Evolutionary conservation across 2,888 invertebrate species (phyloP).

Genomic region (Epicampocera succincta): DNA sequence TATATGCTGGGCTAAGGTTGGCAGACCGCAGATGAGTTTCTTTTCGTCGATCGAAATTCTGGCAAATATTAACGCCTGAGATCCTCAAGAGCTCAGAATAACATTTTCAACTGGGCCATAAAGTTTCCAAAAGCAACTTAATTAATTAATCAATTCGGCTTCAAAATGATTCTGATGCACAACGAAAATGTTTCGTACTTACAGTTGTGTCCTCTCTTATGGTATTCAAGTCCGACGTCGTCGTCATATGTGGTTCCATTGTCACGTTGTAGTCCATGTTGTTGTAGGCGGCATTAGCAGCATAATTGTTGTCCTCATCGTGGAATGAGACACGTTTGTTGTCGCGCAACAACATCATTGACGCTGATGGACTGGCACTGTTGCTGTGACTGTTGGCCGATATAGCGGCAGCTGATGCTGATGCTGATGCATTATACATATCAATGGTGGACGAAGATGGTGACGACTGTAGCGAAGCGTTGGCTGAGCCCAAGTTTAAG

Average conservation of each 20-base stretch:
- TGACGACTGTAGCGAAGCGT: conserved; percentile 57
- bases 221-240: conserved; percentile 79
- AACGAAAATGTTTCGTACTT: conserved; percentile 80
- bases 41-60: no score
- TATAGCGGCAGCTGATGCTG: conserved; percentile 1
- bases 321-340: conserved; percentile 90
- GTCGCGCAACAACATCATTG: conserved; percentile 76
- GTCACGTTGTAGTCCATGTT: conserved; percentile 72
- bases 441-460: conserved; percentile 66
- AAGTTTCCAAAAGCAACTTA: neutral
- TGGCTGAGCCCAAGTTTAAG: conserved; percentile 65
- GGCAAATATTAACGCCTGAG: no score
- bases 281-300: conserved; percentile 62
- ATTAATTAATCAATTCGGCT: no score
- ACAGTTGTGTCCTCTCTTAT: conserved; percentile 92
- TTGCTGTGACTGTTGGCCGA: conserved; percentile 64
- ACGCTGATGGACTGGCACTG: conserved; percentile 62
- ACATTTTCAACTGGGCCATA: no score
- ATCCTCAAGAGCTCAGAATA: no score
- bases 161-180: neutral
- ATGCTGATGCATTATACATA: conserved; percentile 44
- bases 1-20: no score
- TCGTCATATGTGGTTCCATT: conserved; percentile 77
- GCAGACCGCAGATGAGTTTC: no score
- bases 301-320: conserved; percentile 83